Conservation (phyloP, 2,888 invertebrate genomes). For the Phortica okadai region DNA sequence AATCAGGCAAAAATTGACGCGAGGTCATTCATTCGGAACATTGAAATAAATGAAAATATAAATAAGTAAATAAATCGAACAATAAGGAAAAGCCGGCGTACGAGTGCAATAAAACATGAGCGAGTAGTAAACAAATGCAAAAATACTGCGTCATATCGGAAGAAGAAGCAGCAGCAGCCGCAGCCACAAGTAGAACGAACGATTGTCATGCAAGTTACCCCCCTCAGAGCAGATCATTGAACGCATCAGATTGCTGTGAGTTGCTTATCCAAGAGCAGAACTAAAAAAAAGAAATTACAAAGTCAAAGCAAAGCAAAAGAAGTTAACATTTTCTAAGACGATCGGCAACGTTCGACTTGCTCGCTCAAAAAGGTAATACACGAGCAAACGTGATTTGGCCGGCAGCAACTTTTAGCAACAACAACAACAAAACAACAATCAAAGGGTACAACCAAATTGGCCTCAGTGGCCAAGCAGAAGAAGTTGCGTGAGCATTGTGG, state of each 20-base stretch:
- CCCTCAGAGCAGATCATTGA: background rate
- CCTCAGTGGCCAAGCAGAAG: background rate
- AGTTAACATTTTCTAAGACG: background rate
- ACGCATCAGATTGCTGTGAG: background rate
- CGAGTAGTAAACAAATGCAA: background rate
- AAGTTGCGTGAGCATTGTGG: background rate
- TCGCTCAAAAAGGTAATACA: constrained; percentile 24
- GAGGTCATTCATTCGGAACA: constrained; percentile 50
- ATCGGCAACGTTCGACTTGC: background rate
- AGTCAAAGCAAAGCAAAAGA: constrained; percentile 1
- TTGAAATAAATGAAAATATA: background rate
- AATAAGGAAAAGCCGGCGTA: background rate
- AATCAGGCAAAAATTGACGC: constrained; percentile 44
- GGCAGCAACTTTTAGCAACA: background rate
- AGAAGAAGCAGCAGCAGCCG: background rate
- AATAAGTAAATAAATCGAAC: background rate
- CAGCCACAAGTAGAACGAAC: background rate
- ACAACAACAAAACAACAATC: background rate
- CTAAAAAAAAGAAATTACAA: background rate
- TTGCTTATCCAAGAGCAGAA: background rate
- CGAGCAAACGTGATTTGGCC: constrained; percentile 16
- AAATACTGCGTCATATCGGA: constrained; percentile 14
- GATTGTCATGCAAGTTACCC: background rate
- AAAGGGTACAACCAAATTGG: background rate
- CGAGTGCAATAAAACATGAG: background rate